These are phyloP conservation scores for Corythaeola cristata DNA, from an alignment of 2,113 vertebrate species.

Conservation along the genomic window DNA sequence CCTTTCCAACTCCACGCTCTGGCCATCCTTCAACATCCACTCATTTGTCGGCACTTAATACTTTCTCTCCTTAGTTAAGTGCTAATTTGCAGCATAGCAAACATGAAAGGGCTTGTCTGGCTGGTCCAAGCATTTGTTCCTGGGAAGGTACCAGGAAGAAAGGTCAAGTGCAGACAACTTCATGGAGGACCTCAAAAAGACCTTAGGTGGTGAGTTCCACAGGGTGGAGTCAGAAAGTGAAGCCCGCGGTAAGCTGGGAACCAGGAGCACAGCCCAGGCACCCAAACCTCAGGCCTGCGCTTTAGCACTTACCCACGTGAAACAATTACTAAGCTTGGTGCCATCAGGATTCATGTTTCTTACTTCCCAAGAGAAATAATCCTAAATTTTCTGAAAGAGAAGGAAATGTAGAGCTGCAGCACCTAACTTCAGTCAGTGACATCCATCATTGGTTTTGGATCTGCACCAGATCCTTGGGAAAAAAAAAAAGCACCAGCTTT, in stretches of 20 bases:
- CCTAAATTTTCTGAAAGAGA: not conserved
- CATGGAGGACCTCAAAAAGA: not conserved
- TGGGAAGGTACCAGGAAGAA: not conserved
- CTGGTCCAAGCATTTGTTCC: not conserved
- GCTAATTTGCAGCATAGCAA: not conserved
- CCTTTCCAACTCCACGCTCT: not conserved
- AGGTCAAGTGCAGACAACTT: not conserved
- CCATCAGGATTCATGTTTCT: not conserved
- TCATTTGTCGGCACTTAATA: not conserved
- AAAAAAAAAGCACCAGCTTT: not conserved
- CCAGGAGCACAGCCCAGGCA: not conserved
- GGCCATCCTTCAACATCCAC: not conserved
- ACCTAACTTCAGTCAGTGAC: not conserved
- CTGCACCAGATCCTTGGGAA: not conserved
- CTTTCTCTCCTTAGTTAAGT: not conserved
- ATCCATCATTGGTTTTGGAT: not conserved
- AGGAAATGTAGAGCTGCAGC: not conserved
- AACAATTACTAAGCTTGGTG: not conserved
- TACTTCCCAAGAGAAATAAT: not conserved
- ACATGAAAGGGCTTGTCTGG: not conserved
- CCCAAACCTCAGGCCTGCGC: not conserved
- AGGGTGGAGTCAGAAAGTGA: not conserved
- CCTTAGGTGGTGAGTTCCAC: not conserved
- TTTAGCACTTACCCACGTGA: accelerated
- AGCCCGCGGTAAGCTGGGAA: not conserved